Evolutionary conservation across 2,888 invertebrate species (phyloP), one percentile per base, ranked within the genome.

Genomic region (Lithosia quadra): DNA sequence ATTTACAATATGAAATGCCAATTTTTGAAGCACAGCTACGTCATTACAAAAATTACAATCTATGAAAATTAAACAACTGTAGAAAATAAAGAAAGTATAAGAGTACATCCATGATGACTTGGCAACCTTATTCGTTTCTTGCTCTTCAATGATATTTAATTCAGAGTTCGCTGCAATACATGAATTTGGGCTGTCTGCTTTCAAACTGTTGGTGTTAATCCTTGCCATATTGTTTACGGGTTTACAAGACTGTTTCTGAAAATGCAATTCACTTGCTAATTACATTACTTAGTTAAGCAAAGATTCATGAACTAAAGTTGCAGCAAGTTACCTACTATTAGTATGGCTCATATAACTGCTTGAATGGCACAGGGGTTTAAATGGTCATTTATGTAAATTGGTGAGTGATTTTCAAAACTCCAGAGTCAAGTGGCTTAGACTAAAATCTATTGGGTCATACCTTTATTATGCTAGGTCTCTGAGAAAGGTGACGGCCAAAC

Each of bases 91-190:
- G 10, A 49, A 18, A 10, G n/a, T 18, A 11, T 43, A 28, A 11
- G 1, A 53, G 4, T 4, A 34, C n/a, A 43, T 21, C 33, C 34
- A 33, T 34, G 55, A 55, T 21, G n/a, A 58, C 56, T 49, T 62
- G 34, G 49, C 62, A 59, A 64, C 49, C 63, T 58, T 55, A 21
- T n/a, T n/a, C n/a, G 24, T 59, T 61, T 24, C 15, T 67, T 9
- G 36, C 49, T 57, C 57, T 10, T 22, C 63, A 53, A 24, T 63
- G 36, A 67, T 71, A 61, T 60, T 60, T 70, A 70, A 70, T 70
- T 66, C 66, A 70, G 56, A 49, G 55, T 60, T 63, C 63, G 53
- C 39, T 56, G 57, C 24, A 28, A 21, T 58, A 55, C 63, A 28
- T 69, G 62, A 49, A 56, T 65, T 53, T 49, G 28, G 15, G 15